phyloP scores from a whole-genome alignment of 2,888 invertebrate species.

The Amblyteles armatorius region DNA sequence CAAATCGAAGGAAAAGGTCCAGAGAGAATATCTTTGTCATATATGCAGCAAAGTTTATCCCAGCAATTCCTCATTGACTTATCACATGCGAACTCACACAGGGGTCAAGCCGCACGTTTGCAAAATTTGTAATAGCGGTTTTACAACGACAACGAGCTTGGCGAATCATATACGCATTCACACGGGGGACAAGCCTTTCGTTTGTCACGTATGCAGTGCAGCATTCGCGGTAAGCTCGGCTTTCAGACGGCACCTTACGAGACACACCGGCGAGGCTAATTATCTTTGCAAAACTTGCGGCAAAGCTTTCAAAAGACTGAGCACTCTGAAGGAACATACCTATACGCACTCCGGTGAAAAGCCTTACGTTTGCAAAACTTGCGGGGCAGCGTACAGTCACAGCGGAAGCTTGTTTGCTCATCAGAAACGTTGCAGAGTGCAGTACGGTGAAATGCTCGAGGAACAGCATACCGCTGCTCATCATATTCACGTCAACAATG shows the following conservation, averaged over 20 bases:
- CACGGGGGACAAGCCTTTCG: slow-evolving; percentile 83
- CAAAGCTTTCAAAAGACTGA: slow-evolving; percentile 82
- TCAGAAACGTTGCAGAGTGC: slow-evolving; percentile 82
- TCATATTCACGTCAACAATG: slow-evolving; percentile 82
- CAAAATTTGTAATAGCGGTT: slow-evolving; percentile 83
- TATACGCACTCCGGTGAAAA: slow-evolving; percentile 84
- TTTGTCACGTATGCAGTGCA: slow-evolving; percentile 83
- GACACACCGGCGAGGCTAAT: slow-evolving; percentile 84
- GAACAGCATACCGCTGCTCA: slow-evolving; percentile 79
- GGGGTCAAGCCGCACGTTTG: slow-evolving; percentile 83
- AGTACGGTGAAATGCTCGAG: slow-evolving; percentile 81
- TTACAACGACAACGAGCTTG: slow-evolving; percentile 83
- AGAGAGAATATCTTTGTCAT: slow-evolving; percentile 83
- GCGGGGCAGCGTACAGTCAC: slow-evolving; percentile 83
- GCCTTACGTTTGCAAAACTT: slow-evolving; percentile 83
- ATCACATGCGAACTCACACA: slow-evolving; percentile 84
- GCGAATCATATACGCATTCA: slow-evolving; percentile 83
- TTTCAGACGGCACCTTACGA: slow-evolving; percentile 79
- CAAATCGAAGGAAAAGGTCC: slow-evolving; percentile 82
- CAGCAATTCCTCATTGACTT: slow-evolving; percentile 83
- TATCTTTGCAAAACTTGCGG: slow-evolving; percentile 83
- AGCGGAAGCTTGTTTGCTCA: slow-evolving; percentile 83
- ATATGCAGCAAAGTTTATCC: slow-evolving; percentile 84
- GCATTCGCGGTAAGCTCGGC: slow-evolving; percentile 84
- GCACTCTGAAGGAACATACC: slow-evolving; percentile 83